Evolutionary conservation across 1,140 invertebrate genomes (phyloP).

Genomic region (Orchesella cincta): DNA sequence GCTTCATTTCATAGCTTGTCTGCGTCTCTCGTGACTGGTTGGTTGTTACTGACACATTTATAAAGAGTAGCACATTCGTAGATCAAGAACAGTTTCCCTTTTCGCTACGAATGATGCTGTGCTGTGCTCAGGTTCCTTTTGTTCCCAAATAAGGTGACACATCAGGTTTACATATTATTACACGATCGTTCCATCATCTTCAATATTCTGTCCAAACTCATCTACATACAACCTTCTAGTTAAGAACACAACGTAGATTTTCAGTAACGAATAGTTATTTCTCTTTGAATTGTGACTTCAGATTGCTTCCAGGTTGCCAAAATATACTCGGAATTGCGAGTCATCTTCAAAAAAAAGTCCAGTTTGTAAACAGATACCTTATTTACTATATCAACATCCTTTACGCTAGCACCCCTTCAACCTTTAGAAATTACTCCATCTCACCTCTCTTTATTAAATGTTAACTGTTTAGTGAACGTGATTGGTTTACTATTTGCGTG

Average conservation of each 20-base stretch:
- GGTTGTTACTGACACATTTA: slow-evolving; percentile 1
- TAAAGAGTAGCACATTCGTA: slow-evolving; percentile 2
- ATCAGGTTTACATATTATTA: too few relatives aligned
- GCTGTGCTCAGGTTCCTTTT: background rate
- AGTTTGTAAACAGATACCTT: too few relatives aligned
- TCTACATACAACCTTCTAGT: background rate
- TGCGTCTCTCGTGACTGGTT: background rate
- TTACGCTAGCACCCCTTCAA: too few relatives aligned
- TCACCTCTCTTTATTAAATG: too few relatives aligned
- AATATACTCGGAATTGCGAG: too few relatives aligned
- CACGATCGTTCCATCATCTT: too few relatives aligned
- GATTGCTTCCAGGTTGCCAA: background rate
- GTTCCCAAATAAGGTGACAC: background rate
- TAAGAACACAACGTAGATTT: background rate
- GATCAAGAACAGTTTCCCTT: slow-evolving; percentile 10
- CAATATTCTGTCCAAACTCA: too few relatives aligned
- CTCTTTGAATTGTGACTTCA: background rate
- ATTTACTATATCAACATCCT: too few relatives aligned
- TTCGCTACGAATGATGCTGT: slow-evolving; percentile 18
- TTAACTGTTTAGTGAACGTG: too few relatives aligned
- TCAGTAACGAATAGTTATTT: background rate
- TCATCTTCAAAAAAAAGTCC: too few relatives aligned
- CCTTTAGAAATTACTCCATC: too few relatives aligned
- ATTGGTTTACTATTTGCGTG: too few relatives aligned
- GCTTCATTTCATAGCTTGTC: background rate